Percentiles rank a stretch among this genome's conserved stretches.
Evolutionary conservation across 2,113 vertebrate species (phyloP).

Genomic region (Aythya baeri): DNA sequence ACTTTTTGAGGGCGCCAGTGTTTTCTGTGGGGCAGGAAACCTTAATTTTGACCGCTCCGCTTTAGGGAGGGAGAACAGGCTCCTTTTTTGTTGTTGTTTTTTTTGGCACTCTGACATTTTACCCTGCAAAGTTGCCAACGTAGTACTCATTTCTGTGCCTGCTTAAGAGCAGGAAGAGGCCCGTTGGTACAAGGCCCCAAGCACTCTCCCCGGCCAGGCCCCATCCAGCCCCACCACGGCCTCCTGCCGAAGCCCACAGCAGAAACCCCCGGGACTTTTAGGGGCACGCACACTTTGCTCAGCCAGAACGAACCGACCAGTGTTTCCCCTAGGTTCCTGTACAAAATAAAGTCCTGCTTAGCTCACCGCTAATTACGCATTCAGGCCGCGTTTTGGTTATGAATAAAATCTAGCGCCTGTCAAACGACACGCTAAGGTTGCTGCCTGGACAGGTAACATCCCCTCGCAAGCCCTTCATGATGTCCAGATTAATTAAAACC

Average conservation of each 20-base stretch:
- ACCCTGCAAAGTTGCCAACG: fast-evolving
- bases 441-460: not conserved
- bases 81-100: not conserved
- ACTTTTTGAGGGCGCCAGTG: not conserved
- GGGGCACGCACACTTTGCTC: not conserved
- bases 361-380: not conserved
- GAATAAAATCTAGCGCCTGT: not conserved
- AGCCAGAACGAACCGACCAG: not conserved
- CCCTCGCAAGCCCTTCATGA: not conserved
- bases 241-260: too few species aligned
- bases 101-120: not conserved
- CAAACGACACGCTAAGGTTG: not conserved
- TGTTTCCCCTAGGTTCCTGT: not conserved
- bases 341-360: not conserved
- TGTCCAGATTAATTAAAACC: not conserved
- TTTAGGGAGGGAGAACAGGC: not conserved
- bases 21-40: not conserved
- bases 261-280: not conserved
- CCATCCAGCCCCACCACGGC: not conserved
- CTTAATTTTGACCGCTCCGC: fast-evolving
- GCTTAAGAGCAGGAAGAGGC: not conserved
- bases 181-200: not conserved
- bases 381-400: too few species aligned
- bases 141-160: not conserved
- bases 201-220: not conserved